Evolutionary conservation across 1,140 invertebrate species (phyloP).

Genomic region (Periplaneta americana): DNA sequence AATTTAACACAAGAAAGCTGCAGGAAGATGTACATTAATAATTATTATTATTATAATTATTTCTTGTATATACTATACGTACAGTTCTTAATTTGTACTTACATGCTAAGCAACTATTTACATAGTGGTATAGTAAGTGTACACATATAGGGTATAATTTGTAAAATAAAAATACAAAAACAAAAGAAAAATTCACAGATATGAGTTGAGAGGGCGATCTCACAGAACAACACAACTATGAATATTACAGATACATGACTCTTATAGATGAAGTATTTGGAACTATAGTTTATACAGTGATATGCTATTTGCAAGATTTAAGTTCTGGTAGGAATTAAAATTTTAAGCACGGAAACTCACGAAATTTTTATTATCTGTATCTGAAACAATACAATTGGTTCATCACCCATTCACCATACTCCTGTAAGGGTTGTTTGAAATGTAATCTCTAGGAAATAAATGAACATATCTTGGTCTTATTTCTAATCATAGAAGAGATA

Average conservation of each 20-base stretch:
- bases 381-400: too few species aligned
- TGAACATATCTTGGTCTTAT: too few species aligned
- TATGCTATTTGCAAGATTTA: background rate
- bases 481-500: too few species aligned
- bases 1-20: too few species aligned
- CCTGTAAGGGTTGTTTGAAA: too few species aligned
- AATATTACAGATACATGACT: background rate
- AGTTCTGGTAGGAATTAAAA: too few species aligned
- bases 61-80: background rate
- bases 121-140: background rate
- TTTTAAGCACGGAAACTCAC: too few species aligned
- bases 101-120: background rate
- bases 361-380: too few species aligned
- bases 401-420: too few species aligned
- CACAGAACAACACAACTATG: background rate
- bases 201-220: too few species aligned
- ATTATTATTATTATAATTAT: background rate
- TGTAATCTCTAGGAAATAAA: too few species aligned
- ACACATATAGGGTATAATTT: background rate
- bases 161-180: background rate
- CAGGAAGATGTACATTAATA: background rate
- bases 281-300: background rate
- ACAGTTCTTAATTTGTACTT: background rate
- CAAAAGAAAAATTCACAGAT: too few species aligned
- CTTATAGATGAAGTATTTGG: background rate